Percentiles rank a stretch among this genome's conserved stretches.
phyloP scores from a whole-genome alignment of 2,797 vertebrate species.

The Gymnoscopelus braueri region DNA sequence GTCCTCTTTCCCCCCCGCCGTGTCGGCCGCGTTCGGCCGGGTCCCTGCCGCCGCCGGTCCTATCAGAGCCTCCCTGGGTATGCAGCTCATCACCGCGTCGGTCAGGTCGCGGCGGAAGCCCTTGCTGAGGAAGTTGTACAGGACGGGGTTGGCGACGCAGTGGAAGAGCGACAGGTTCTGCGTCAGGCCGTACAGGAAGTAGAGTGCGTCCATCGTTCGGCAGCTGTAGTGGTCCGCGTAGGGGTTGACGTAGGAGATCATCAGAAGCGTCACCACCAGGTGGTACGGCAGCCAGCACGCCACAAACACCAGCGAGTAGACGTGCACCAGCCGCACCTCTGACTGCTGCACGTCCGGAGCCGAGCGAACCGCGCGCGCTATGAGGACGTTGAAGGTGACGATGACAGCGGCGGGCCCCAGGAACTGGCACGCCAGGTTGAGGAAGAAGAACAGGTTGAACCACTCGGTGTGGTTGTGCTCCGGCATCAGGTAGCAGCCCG shows the following conservation, averaged over 20 bases:
- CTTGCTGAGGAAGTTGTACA: constrained; percentile 96
- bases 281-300: constrained; percentile 93
- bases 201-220: constrained; percentile 78
- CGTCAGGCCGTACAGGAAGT: constrained; percentile 87
- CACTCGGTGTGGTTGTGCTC: constrained; percentile 78
- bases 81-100: constrained; percentile 80
- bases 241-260: constrained; percentile 74
- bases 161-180: constrained; percentile 89
- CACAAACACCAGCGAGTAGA: constrained; percentile 88
- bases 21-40: constrained; percentile 34
- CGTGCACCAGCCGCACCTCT: constrained; percentile 88
- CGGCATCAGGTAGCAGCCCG: constrained; percentile 90
- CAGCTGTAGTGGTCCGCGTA: constrained; percentile 78
- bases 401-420: constrained; percentile 86
- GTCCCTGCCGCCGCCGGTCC: not conserved
- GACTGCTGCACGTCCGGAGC: constrained; percentile 71
- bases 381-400: constrained; percentile 86
- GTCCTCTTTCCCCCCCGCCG: not conserved
- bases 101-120: constrained; percentile 87
- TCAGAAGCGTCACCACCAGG: constrained; percentile 79
- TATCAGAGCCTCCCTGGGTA: constrained; percentile 70
- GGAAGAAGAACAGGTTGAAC: constrained; percentile 76
- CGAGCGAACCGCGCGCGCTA: constrained; percentile 73
- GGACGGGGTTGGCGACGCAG: constrained; percentile 91
- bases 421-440: constrained; percentile 87